Conservation (phyloP, 2,888 invertebrate genomes). For the Caenorhabditis virilis region DNA sequence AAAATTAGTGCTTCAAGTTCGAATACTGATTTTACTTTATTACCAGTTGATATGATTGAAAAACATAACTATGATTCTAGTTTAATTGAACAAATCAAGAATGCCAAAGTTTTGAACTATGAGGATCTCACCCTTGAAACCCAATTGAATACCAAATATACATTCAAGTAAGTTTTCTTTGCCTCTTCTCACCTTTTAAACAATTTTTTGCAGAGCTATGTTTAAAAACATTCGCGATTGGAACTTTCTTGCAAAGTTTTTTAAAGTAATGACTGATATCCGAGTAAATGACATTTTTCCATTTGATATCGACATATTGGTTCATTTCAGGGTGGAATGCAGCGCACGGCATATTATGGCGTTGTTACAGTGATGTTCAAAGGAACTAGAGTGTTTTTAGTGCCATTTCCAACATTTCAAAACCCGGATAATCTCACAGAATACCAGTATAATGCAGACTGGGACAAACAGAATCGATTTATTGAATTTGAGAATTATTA, state of each 20-base stretch:
- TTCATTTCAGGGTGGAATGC: slow-evolving; percentile 84
- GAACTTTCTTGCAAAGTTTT: slow-evolving; percentile 55
- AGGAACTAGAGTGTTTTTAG: slow-evolving; percentile 79
- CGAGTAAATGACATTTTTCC: too few relatives aligned
- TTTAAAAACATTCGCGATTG: slow-evolving; percentile 59
- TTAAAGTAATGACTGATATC: slow-evolving; percentile 64
- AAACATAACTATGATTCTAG: slow-evolving; percentile 72
- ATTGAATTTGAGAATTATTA: slow-evolving; percentile 62
- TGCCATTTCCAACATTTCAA: slow-evolving; percentile 22
- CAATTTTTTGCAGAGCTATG: slow-evolving; percentile 25
- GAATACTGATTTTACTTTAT: slow-evolving; percentile 86
- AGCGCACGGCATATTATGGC: slow-evolving; percentile 91
- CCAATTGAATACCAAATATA: slow-evolving; percentile 15
- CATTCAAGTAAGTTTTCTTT: slow-evolving; percentile 32
- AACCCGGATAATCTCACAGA: slow-evolving; percentile 19
- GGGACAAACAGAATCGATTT: slow-evolving; percentile 61
- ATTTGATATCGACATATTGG: not conserved
- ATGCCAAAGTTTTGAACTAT: slow-evolving; percentile 15
- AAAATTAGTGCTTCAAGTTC: slow-evolving; percentile 54
- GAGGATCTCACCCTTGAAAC: slow-evolving; percentile 6
- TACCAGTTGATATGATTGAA: slow-evolving; percentile 84
- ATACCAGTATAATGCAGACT: slow-evolving; percentile 50
- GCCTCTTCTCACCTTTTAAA: not conserved
- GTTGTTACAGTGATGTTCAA: slow-evolving; percentile 87
- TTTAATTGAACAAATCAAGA: slow-evolving; percentile 18